Evolutionary conservation across 1,140 invertebrate species (phyloP).

Genomic region (Philopotamus ludificatus): DNA sequence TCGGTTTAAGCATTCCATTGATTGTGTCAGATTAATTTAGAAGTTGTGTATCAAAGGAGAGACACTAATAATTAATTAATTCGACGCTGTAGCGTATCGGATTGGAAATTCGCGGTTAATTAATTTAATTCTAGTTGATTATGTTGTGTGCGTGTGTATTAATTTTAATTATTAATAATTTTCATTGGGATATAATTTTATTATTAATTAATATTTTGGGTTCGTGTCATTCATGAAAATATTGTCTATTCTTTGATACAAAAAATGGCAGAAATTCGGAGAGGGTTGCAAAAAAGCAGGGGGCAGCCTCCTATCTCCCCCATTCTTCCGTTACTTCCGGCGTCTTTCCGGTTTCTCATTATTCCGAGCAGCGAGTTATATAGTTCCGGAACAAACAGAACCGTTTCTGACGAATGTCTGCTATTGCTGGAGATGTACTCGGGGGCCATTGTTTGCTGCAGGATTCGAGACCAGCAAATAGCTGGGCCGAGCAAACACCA

Average conservation of each 20-base stretch:
- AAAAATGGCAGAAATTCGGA: neutral
- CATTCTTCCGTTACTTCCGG: too few species aligned
- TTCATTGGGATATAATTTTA: too few species aligned
- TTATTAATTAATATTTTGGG: too few species aligned
- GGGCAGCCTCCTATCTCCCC: neutral
- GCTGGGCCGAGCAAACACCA: conserved; percentile 4
- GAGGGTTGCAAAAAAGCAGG: neutral
- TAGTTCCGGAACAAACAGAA: conserved; percentile 21
- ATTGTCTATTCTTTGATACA: neutral
- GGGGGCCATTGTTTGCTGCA: conserved; percentile 18
- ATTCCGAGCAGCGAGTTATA: conserved; percentile 10
- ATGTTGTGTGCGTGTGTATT: too few species aligned
- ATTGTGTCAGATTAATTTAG: neutral
- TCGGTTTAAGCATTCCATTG: too few species aligned
- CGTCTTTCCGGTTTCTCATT: conserved; percentile 20
- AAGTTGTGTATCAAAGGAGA: neutral
- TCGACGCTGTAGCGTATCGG: neutral
- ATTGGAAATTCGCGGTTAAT: too few species aligned
- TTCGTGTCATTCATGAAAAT: neutral
- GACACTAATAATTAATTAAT: neutral
- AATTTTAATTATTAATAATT: too few species aligned
- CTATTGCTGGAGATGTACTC: neutral
- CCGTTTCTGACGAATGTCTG: conserved; percentile 6
- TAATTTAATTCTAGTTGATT: too few species aligned
- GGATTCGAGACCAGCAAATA: conserved; percentile 12